Percentiles rank a stretch among this genome's conserved stretches.
These are phyloP conservation scores for Catharus fuscescens DNA, from an alignment of 2,113 vertebrate species.

Conservation along the genomic window DNA sequence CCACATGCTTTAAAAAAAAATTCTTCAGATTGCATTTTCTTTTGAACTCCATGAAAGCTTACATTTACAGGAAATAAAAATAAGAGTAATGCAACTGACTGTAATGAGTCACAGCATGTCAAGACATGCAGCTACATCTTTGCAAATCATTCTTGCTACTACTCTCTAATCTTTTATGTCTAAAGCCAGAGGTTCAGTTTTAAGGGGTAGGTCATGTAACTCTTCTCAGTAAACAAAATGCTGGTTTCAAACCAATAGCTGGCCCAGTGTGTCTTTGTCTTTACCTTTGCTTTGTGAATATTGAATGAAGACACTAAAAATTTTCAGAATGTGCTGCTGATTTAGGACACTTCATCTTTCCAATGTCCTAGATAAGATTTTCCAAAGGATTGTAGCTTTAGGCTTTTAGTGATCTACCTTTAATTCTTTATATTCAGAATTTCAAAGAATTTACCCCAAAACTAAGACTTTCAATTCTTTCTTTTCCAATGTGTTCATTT, in stretches of 20 bases:
- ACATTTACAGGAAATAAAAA: neutral
- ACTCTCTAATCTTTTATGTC: neutral
- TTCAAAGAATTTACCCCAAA: conserved; percentile 4
- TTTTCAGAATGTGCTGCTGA: neutral
- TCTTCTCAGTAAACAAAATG: neutral
- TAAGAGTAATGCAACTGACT: neutral
- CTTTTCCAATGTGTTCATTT: neutral
- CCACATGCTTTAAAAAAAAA: neutral
- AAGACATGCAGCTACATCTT: neutral
- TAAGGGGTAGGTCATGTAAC: neutral
- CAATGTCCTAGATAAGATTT: neutral
- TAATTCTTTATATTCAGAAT: neutral
- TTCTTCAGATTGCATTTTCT: neutral
- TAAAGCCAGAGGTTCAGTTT: neutral
- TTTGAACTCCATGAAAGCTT: neutral
- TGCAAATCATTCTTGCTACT: neutral
- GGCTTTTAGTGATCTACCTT: neutral
- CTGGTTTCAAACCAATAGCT: neutral
- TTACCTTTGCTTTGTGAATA: neutral
- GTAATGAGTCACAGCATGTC: neutral
- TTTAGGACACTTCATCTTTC: neutral
- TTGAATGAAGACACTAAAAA: neutral
- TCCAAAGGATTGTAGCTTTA: neutral
- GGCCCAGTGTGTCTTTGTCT: neutral
- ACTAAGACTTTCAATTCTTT: neutral